Conservation (phyloP, 2,797 vertebrate species). For the Sebastes iracundus region DNA sequence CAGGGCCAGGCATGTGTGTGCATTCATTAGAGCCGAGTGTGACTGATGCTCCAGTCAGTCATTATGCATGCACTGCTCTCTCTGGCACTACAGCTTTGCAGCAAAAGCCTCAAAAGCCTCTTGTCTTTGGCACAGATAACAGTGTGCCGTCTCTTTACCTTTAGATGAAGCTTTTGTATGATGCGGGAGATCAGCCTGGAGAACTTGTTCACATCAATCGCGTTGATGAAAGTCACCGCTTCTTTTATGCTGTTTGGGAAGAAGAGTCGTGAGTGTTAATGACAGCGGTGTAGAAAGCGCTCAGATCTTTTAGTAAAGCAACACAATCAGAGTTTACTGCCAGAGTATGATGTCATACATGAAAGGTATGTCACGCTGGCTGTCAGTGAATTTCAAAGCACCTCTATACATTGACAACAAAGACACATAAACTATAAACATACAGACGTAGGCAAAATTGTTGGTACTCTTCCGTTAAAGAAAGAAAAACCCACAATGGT, state of each 20-base stretch:
- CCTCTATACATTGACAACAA: background rate
- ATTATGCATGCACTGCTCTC: conserved; percentile 38
- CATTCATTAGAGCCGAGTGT: conserved; percentile 33
- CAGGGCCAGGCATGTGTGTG: conserved; percentile 1
- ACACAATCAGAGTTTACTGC: background rate
- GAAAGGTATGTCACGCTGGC: background rate
- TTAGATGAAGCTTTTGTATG: conserved; percentile 94
- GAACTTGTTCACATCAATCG: conserved; percentile 89
- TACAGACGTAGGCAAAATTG: too few species aligned
- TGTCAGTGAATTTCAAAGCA: background rate
- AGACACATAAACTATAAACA: background rate
- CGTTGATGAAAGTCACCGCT: conserved; percentile 90
- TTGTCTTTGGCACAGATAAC: conserved; percentile 20
- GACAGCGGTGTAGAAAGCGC: background rate
- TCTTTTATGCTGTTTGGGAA: conserved; percentile 88
- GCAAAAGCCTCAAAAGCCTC: conserved; percentile 40
- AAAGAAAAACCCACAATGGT: too few species aligned
- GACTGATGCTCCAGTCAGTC: conserved; percentile 26
- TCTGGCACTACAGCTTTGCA: conserved; percentile 14
- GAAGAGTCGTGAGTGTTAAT: conserved; percentile 5
- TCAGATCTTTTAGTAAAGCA: background rate
- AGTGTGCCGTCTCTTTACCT: conserved; percentile 79
- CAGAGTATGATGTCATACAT: background rate
- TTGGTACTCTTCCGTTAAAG: too few species aligned
- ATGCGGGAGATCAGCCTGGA: conserved; percentile 91